Conservation (phyloP, 2,888 invertebrate species). For the Lapara coniferarum region DNA sequence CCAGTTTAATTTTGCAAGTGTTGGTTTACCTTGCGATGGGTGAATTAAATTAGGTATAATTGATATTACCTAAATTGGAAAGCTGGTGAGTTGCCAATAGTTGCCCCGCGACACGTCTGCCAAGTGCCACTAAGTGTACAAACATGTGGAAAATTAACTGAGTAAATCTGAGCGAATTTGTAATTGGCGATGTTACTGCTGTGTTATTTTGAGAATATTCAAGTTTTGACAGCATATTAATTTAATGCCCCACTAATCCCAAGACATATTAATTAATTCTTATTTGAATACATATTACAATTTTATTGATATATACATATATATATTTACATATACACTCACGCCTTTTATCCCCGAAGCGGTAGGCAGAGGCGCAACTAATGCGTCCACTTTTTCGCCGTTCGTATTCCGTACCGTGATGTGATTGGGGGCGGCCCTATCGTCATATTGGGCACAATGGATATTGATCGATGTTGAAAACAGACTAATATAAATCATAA, state of each 20-base stretch:
- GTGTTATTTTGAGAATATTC: neutral
- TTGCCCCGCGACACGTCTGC: neutral
- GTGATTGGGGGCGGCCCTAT: too few species aligned
- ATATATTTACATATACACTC: too few species aligned
- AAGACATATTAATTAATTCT: neutral
- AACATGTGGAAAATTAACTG: neutral
- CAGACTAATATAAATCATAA: neutral
- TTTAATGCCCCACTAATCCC: neutral
- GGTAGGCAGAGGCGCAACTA: too few species aligned
- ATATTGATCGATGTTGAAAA: too few species aligned
- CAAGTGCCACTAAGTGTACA: neutral
- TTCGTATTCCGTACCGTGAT: too few species aligned
- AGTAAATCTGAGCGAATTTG: neutral
- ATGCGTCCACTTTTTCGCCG: too few species aligned
- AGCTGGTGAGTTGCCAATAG: slow-evolving; percentile 10
- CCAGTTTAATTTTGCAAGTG: neutral
- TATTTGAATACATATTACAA: too few species aligned
- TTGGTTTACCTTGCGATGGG: neutral
- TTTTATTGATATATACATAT: too few species aligned
- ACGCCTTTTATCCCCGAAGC: too few species aligned
- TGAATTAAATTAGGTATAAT: slow-evolving; percentile 16
- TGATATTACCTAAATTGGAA: slow-evolving; percentile 9
- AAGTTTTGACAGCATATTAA: neutral
- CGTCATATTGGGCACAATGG: too few species aligned
- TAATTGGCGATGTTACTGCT: neutral